phyloP scores from a whole-genome alignment of 2,113 vertebrate species.

The Sander lucioperca region DNA sequence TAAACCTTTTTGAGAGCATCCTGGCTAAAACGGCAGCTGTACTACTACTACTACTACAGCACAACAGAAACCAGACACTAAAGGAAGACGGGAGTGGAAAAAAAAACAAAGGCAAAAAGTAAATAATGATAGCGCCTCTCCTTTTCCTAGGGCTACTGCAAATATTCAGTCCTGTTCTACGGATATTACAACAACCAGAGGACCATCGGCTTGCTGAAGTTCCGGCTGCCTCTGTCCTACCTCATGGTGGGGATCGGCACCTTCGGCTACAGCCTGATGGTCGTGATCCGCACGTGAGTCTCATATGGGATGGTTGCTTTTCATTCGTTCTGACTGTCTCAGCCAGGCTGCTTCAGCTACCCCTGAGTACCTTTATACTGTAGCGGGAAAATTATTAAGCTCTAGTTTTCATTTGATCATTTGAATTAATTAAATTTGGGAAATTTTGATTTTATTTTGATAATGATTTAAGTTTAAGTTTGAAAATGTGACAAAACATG shows the following conservation, averaged over 20 bases:
- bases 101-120: background rate
- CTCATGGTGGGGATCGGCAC: constrained; percentile 96
- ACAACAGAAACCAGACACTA: background rate
- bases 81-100: too few species aligned
- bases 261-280: constrained; percentile 97
- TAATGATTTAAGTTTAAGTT: background rate
- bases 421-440: background rate
- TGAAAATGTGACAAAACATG: background rate
- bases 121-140: background rate
- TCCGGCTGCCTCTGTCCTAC: constrained; percentile 95
- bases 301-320: background rate
- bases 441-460: background rate
- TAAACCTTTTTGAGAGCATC: background rate
- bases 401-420: background rate
- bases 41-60: too few species aligned
- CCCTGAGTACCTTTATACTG: background rate
- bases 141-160: constrained; percentile 91
- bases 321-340: background rate
- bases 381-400: background rate
- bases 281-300: constrained; percentile 98
- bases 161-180: constrained; percentile 96
- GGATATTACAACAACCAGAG: constrained; percentile 97
- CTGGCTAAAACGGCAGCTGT: background rate
- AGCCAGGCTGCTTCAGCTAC: background rate
- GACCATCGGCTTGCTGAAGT: constrained; percentile 95